These are phyloP conservation scores for Orestias chungarensis DNA, from an alignment of 2,797 vertebrate species.

Conservation along the genomic window DNA sequence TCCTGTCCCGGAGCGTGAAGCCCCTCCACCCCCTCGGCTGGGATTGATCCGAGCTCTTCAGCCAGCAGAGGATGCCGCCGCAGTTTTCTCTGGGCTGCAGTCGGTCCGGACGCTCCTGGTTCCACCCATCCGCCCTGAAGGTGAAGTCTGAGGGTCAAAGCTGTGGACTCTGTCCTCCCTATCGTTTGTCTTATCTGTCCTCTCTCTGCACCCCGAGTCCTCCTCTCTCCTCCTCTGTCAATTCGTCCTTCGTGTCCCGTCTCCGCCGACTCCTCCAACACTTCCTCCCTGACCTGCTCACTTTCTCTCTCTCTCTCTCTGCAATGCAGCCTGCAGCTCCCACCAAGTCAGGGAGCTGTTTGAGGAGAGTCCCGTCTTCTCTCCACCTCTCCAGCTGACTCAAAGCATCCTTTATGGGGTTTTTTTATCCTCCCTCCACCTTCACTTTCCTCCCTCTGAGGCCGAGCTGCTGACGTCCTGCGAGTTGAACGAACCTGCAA, in stretches of 20 bases:
- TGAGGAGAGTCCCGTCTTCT: slow-evolving; percentile 59
- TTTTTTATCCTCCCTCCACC: slow-evolving; percentile 75
- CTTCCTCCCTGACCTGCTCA: slow-evolving; percentile 47
- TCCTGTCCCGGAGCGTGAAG: slow-evolving; percentile 69
- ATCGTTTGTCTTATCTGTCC: slow-evolving; percentile 37
- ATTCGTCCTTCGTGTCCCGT: slow-evolving; percentile 31
- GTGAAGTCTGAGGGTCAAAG: slow-evolving; percentile 19
- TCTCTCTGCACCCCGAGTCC: slow-evolving; percentile 47
- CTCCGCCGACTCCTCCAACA: slow-evolving; percentile 43
- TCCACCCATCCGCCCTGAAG: neutral
- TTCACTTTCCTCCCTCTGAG: slow-evolving; percentile 20
- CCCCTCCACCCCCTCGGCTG: slow-evolving; percentile 29
- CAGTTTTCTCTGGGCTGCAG: slow-evolving; percentile 22
- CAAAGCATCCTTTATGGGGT: slow-evolving; percentile 82
- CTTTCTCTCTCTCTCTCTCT: slow-evolving; percentile 45
- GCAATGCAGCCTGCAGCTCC: slow-evolving; percentile 79
- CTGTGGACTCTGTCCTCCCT: neutral
- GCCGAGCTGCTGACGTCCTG: slow-evolving; percentile 68
- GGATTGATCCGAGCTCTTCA: slow-evolving; percentile 50
- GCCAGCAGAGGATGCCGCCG: slow-evolving; percentile 50
- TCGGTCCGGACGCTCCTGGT: slow-evolving; percentile 11
- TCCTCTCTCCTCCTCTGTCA: slow-evolving; percentile 37
- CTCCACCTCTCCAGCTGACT: slow-evolving; percentile 62
- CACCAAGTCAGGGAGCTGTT: slow-evolving; percentile 72
- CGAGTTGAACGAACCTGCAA: slow-evolving; percentile 64